Percentiles rank a stretch among this genome's conserved stretches.
These are phyloP conservation scores for Platysteira castanea DNA, from an alignment of 2,113 vertebrate species.

Conservation along the genomic window DNA sequence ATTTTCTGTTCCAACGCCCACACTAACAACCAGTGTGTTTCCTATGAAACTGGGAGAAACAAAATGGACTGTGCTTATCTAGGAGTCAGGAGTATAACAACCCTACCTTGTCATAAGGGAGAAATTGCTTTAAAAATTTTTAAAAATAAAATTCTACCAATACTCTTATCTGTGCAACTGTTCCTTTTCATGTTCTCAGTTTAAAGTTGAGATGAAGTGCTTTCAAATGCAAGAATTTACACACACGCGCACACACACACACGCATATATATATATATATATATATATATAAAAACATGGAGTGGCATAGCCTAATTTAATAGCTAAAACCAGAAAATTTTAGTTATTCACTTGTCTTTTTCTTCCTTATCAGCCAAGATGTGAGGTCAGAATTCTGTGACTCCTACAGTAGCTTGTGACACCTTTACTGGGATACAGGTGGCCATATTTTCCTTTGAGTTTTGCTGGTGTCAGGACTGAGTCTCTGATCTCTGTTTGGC, in stretches of 20 bases:
- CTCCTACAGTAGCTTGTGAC: neutral
- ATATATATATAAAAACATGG: neutral
- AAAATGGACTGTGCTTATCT: neutral
- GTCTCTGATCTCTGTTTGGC: slow-evolving; percentile 11
- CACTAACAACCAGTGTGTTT: neutral
- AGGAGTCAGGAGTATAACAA: neutral
- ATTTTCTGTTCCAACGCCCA: neutral
- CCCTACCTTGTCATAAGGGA: neutral
- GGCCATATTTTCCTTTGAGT: neutral
- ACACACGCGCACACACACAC: neutral
- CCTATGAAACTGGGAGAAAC: neutral
- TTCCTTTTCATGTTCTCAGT: neutral
- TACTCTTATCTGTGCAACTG: neutral
- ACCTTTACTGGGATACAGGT: neutral
- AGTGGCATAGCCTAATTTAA: neutral
- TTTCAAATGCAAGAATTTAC: neutral
- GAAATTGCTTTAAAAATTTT: neutral
- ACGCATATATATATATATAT: too few species aligned
- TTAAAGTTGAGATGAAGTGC: neutral
- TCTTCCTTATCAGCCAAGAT: neutral
- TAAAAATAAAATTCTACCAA: neutral
- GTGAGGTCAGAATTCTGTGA: neutral
- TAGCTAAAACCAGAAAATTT: neutral
- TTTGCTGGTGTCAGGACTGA: neutral
- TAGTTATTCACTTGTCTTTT: neutral